Base-by-base conservation (phyloP, 2,113 vertebrate genomes). In the Parotia lawesii region DNA sequence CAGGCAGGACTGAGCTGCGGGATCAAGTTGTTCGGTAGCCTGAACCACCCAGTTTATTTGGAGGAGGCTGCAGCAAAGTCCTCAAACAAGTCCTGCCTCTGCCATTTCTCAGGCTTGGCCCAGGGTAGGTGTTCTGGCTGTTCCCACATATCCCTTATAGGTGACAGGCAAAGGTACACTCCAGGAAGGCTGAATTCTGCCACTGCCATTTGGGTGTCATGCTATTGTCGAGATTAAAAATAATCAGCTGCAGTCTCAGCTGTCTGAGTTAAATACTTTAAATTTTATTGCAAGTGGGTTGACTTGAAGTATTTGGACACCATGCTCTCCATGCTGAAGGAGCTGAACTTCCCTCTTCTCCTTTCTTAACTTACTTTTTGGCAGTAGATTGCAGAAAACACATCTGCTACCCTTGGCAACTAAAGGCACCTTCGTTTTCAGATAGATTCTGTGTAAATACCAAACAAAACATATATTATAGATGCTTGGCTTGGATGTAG, bases 201-300 rank as follows among this genome's bases (percentile, higher is more conserved):
- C 0, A 0, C 44, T 3, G 2, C n/a, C 0, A 0, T 58, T 58
- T 4, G 11, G 15, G 51, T 0, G 0, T 66, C 5, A 1, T 31
- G 29, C 47, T 73, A 10, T 82, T 79, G 57, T 24, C 5, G 28
- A 85, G 24, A 61, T 67, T 64, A 80, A 80, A 91, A 91, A 80
- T 15, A 79, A 89, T 56, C 20, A 60, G 25, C 35, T 64, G 47
- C 37, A 71, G 19, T 44, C 20, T 60, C 60, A 85, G 71, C 28
- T 2, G 0, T 48, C 44, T 47, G 23, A 25, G 44, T 71, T 65
- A 86, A 85, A 67, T 77, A 62, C 66, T 94, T 88, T 14, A 66
- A 62, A 70, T 83, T 87, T 66, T 75, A 29, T 53, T 80, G 44
- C 1, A 8, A 38, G 48, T 71, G 40, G 20, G 20, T 71, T 1